A percentile compares a stretch with the other conserved stretches of the same genome.
These are phyloP conservation scores for Cardiocondyla obscurior DNA, from an alignment of 1,140 invertebrate species.

Conservation along the genomic window DNA sequence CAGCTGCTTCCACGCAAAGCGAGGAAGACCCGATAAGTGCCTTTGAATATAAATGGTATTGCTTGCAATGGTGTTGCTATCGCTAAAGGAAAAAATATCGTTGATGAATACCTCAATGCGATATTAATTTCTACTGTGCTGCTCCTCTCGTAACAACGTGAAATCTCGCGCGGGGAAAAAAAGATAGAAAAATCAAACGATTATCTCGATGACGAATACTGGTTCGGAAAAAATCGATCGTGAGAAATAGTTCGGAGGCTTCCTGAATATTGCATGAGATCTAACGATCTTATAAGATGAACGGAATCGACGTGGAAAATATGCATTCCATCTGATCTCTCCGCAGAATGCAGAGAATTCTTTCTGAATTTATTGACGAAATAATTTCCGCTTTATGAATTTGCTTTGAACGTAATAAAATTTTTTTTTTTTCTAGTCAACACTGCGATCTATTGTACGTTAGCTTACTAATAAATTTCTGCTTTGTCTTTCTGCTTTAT, in stretches of 20 bases:
- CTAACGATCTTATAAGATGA: conserved; percentile 13
- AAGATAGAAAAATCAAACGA: background rate
- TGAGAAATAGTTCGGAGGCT: conserved; percentile 11
- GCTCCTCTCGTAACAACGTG: background rate
- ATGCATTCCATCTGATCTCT: background rate
- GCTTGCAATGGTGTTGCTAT: background rate
- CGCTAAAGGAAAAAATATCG: background rate
- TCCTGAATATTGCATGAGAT: conserved; percentile 40
- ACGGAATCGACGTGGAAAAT: background rate
- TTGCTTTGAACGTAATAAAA: background rate
- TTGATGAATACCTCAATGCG: background rate
- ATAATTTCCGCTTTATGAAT: background rate
- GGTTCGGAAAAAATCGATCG: conserved; percentile 26
- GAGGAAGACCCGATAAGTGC: background rate
- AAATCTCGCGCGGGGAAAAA: background rate
- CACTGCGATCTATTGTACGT: background rate
- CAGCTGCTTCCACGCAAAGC: no score
- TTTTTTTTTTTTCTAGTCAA: background rate
- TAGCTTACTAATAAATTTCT: background rate
- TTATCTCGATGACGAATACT: background rate
- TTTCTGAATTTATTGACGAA: background rate
- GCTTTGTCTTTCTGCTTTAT: background rate
- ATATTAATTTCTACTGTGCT: background rate
- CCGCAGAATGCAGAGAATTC: background rate
- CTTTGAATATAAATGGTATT: background rate